These are phyloP conservation scores for Pyrocoelia pectoralis DNA, from an alignment of 2,888 invertebrate genomes.

Conservation along the genomic window DNA sequence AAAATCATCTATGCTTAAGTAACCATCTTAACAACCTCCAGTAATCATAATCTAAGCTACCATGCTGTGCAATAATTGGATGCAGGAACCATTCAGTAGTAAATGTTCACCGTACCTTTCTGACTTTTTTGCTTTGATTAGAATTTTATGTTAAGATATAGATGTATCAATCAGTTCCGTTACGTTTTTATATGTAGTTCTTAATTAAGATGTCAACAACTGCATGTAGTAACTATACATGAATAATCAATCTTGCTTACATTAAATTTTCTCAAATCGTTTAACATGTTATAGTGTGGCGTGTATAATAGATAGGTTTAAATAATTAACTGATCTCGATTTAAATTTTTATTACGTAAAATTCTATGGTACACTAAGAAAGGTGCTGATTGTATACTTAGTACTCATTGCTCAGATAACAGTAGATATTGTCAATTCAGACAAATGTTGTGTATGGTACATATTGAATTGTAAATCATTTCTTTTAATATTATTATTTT, in stretches of 20 bases:
- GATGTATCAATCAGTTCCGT: background rate
- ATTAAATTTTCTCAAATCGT: background rate
- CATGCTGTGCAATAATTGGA: slow-evolving; percentile 1
- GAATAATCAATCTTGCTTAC: background rate
- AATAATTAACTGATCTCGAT: background rate
- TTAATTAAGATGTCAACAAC: background rate
- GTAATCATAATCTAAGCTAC: background rate
- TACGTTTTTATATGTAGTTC: background rate
- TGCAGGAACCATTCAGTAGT: slow-evolving; percentile 1
- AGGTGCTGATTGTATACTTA: too few relatives aligned
- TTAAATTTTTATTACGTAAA: too few relatives aligned
- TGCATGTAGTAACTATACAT: background rate
- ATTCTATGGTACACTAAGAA: too few relatives aligned
- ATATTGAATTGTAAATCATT: too few relatives aligned
- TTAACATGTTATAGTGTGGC: background rate
- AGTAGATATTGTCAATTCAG: too few relatives aligned
- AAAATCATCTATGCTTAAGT: background rate
- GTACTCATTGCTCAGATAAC: too few relatives aligned
- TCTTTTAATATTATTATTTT: too few relatives aligned
- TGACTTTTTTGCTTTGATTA: background rate
- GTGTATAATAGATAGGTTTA: background rate
- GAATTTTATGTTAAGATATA: slow-evolving; percentile 1
- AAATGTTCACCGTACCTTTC: background rate
- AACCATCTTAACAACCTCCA: background rate
- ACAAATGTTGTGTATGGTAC: too few relatives aligned